Conservation (phyloP, 2,888 invertebrate genomes). For the Tribolium freemani region DNA sequence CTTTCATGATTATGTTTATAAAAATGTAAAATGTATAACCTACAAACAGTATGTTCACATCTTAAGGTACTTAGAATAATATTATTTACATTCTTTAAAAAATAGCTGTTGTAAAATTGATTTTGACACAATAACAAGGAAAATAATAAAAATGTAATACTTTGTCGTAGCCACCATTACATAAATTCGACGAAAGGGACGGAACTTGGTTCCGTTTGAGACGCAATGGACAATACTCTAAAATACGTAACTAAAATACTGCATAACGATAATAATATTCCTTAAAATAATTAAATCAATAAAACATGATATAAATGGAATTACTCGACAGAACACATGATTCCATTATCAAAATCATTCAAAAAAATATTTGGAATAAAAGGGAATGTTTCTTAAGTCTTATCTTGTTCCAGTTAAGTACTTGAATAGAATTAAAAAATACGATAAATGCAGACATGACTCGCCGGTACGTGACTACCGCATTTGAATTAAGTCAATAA, state of each 20-base stretch:
- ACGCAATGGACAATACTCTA: slow-evolving; percentile 12
- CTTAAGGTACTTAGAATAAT: slow-evolving; percentile 41
- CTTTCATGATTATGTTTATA: slow-evolving; percentile 25
- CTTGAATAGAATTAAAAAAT: slow-evolving; percentile 6
- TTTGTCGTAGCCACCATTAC: slow-evolving; percentile 9
- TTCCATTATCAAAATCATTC: no score
- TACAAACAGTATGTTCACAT: slow-evolving; percentile 18
- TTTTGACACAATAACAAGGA: slow-evolving; percentile 34
- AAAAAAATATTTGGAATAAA: slow-evolving; percentile 39
- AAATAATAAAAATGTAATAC: slow-evolving; percentile 18
- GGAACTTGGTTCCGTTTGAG: slow-evolving; percentile 29
- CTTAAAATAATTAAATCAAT: slow-evolving; percentile 39
- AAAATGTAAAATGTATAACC: slow-evolving; percentile 35
- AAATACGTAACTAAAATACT: slow-evolving; percentile 39
- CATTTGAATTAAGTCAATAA: neutral
- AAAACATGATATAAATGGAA: slow-evolving; percentile 42
- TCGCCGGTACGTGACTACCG: neutral
- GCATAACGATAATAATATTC: slow-evolving; percentile 41
- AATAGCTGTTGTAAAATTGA: slow-evolving; percentile 32
- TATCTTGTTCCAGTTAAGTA: slow-evolving; percentile 41
- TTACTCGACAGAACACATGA: slow-evolving; percentile 30
- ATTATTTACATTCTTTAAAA: slow-evolving; percentile 28
- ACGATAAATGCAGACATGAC: neutral
- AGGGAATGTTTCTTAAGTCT: slow-evolving; percentile 44
- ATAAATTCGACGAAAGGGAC: slow-evolving; percentile 17